Evolutionary conservation across 2,888 invertebrate genomes (phyloP), one percentile per base, ranked within the genome.

Genomic region (Melanostoma mellinum): DNA sequence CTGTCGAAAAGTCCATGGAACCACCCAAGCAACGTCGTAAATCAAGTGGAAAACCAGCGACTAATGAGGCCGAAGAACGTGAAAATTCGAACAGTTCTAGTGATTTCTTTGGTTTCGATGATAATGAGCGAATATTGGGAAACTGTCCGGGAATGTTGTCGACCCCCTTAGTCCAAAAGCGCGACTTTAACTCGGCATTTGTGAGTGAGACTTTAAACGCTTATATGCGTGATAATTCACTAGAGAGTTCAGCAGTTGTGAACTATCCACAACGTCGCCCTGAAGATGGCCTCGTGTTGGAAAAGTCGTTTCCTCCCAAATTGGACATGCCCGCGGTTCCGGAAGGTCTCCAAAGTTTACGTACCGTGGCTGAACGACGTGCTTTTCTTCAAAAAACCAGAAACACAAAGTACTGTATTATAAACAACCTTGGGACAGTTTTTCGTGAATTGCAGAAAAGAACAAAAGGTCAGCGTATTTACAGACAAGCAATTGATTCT

Each of bases 281-380:
- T 9, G 72, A 36, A 69, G 90, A 90, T 63, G 91, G 91, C 0
- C 86, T 90, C 40, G 89, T 91, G 3, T 88, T 88, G 2, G 81
- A 86, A 0, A 89, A 88, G 36, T 88, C 89, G 30, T 72, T 86
- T 60, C 87, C 91, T 4, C 91, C 91, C 2, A 87, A 86, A 5
- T 88, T 91, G 86, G 87, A 88, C 33, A 89, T 89, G 88, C 91
- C 91, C 5, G 87, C 87, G 5, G 88, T 90, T 2, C 90, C 91
- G 8, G 89, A 89, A 10, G 89, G 89, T 44, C 80, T 89, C 8
- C 88, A 89, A 32, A 92, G 92, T 74, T 89, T 93, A 2, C 91
- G 93, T 80, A 93, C 93, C 0, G 90, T 93, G 2, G 93, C 93
- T 0, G 93, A 93, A 86, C 92, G 93, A 72, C 89, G 93, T 6